A percentile compares a stretch with the other conserved stretches of the same genome.
phyloP scores from a whole-genome alignment of 2,113 vertebrate genomes.

The Cichladusa arquata region DNA sequence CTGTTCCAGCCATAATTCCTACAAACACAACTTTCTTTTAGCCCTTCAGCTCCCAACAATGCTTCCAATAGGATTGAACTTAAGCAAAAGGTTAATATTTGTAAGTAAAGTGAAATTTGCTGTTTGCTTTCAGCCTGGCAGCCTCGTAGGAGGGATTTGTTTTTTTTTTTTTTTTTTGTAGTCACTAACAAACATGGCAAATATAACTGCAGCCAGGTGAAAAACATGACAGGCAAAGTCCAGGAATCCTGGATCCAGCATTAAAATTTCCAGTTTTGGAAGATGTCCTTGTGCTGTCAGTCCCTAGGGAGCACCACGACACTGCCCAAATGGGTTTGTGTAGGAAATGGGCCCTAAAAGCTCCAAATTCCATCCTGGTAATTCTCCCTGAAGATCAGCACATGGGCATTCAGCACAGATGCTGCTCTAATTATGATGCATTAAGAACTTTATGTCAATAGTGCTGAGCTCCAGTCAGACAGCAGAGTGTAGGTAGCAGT shows the following conservation, averaged over 20 bases:
- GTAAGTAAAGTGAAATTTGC: not conserved
- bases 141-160: not conserved
- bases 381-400: not conserved
- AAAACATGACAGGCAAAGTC: not conserved
- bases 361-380: not conserved
- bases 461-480: not conserved
- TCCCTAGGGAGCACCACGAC: accelerated
- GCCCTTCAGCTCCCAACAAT: not conserved
- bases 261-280: not conserved
- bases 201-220: not conserved
- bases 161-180: not conserved
- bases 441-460: not conserved
- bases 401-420: not conserved
- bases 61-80: not conserved
- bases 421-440: not conserved
- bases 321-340: not conserved
- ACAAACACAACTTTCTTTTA: too few relatives aligned
- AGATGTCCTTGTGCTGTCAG: not conserved
- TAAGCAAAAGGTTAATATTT: not conserved
- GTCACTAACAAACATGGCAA: not conserved
- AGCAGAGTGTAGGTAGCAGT: not conserved
- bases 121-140: not conserved
- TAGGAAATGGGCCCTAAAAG: not conserved
- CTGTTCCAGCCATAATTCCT: not conserved
- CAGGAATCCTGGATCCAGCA: not conserved